A percentile compares a stretch with the other conserved stretches of the same genome.
These are phyloP conservation scores for rabbit (Oryctolagus cuniculus) DNA, from an alignment of 2,113 vertebrate species.

Conservation along the genomic window DNA sequence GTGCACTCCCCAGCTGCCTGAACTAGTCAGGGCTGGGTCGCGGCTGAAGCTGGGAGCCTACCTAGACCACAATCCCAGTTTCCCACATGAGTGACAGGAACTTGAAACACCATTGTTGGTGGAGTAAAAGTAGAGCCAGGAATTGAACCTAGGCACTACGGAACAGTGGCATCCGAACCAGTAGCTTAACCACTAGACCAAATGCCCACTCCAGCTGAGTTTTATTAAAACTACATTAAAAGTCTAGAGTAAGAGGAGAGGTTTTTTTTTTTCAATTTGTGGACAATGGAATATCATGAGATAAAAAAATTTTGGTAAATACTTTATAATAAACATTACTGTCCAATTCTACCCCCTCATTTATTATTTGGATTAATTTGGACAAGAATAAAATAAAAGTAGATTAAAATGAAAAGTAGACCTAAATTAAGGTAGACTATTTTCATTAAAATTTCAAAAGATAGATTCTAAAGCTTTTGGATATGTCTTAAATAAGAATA, in stretches of 20 bases:
- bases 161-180: too few relatives aligned
- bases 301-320: not conserved
- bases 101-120: too few relatives aligned
- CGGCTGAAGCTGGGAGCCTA: too few relatives aligned
- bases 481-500: conserved; percentile 19
- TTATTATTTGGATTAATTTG: conserved; percentile 32
- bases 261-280: conserved; percentile 32
- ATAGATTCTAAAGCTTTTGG: not conserved
- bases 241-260: not conserved
- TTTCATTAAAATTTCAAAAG: not conserved
- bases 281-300: conserved; percentile 29
- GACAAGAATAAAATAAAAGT: not conserved
- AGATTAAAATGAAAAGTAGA: conserved; percentile 29
- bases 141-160: too few relatives aligned
- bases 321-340: conserved; percentile 25
- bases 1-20: too few relatives aligned
- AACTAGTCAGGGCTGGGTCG: too few relatives aligned
- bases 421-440: not conserved
- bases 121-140: too few relatives aligned
- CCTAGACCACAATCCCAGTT: too few relatives aligned
- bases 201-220: not conserved
- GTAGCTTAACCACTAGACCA: too few relatives aligned
- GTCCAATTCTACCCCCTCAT: not conserved
- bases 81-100: too few relatives aligned
- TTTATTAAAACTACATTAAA: conserved; percentile 25